Conservation (phyloP, 37 sponge, comb jelly and placozoan genomes). For the Oscarella lobularis region DNA sequence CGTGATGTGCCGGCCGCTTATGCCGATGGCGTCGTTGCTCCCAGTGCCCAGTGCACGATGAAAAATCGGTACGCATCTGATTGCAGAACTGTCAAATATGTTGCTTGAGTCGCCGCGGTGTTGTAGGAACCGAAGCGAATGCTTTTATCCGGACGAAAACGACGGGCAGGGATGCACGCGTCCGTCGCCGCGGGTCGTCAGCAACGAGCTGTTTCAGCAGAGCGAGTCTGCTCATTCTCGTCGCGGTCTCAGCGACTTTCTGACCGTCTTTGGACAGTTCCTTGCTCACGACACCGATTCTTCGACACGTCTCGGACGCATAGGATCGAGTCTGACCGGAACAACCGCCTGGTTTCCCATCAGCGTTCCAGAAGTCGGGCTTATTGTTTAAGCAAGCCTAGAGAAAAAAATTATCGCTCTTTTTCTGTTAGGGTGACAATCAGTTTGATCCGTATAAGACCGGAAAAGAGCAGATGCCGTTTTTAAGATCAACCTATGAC, state of each 20-base stretch:
- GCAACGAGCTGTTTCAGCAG: neutral
- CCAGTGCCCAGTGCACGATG: neutral
- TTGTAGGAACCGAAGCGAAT: neutral
- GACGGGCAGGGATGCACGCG: neutral
- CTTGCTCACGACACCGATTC: constrained; percentile 9
- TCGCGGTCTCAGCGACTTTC: neutral
- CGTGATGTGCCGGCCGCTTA: neutral
- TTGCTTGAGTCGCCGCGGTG: no score
- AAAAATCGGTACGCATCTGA: no score
- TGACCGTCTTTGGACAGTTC: constrained; percentile 1
- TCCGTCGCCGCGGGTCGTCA: constrained; percentile 2
- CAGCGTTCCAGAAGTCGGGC: constrained; percentile 1
- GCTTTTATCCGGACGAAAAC: neutral
- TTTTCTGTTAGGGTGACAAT: constrained; percentile 1
- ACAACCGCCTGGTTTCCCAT: constrained; percentile 7
- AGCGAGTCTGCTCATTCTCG: neutral
- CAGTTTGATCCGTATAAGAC: constrained; percentile 7
- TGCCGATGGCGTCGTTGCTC: neutral
- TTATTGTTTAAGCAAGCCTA: no score
- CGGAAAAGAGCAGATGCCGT: neutral
- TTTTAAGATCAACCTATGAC: neutral
- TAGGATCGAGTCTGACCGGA: neutral
- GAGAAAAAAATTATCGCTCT: neutral
- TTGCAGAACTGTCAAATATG: no score
- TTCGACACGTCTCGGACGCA: neutral